Evolutionary conservation across 2,797 vertebrate species (phyloP).

Genomic region (Brachyrhaphis roseni): DNA sequence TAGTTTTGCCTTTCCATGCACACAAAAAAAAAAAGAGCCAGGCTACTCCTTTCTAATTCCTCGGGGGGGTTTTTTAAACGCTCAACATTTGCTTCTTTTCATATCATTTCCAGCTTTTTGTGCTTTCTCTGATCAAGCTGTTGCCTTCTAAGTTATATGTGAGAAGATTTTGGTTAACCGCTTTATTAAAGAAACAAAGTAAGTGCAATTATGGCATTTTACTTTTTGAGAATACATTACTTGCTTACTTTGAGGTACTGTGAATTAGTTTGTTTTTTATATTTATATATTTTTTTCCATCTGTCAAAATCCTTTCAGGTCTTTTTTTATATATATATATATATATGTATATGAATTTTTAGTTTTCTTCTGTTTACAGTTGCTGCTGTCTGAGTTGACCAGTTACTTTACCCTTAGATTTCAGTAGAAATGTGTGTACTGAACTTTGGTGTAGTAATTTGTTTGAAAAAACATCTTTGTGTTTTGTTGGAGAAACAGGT

Average conservation of each 20-base stretch:
- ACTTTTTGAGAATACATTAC: slow-evolving; percentile 8
- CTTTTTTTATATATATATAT: slow-evolving; percentile 7
- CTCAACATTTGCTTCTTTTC: background rate
- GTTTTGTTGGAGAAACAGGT: slow-evolving; percentile 38
- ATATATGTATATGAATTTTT: background rate
- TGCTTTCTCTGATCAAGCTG: slow-evolving; percentile 8
- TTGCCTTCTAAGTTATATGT: slow-evolving; percentile 16
- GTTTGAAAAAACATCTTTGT: slow-evolving; percentile 35
- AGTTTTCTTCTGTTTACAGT: slow-evolving; percentile 35
- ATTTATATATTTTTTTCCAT: slow-evolving; percentile 13
- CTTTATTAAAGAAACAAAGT: slow-evolving; percentile 22
- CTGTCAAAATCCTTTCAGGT: slow-evolving; percentile 39
- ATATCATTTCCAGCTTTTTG: slow-evolving; percentile 18
- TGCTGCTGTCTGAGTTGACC: slow-evolving; percentile 54
- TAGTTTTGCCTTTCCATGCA: slow-evolving; percentile 1
- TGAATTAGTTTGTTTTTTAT: slow-evolving; percentile 52
- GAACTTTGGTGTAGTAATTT: slow-evolving; percentile 49
- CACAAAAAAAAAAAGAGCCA: slow-evolving; percentile 13
- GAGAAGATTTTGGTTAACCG: slow-evolving; percentile 25
- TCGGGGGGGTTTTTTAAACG: background rate
- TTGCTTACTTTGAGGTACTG: slow-evolving; percentile 63
- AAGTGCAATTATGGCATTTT: slow-evolving; percentile 22
- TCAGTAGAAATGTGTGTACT: slow-evolving; percentile 35
- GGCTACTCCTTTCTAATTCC: background rate
- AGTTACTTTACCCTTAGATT: slow-evolving; percentile 34